Percentiles rank a stretch among this genome's conserved stretches.
Conservation (phyloP, 2,113 vertebrate genomes). For the Chionis minor region DNA sequence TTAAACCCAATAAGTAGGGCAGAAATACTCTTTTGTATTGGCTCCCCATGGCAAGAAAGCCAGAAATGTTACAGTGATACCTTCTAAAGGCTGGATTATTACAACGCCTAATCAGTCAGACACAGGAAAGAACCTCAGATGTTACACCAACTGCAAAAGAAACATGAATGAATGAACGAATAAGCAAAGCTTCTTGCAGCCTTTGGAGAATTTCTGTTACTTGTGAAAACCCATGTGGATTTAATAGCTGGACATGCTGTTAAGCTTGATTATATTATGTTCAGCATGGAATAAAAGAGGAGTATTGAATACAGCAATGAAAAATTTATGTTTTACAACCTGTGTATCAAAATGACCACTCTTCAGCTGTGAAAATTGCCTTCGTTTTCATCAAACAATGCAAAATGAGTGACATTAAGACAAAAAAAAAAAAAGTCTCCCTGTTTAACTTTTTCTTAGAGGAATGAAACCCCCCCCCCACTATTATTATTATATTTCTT, state of each 20-base stretch:
- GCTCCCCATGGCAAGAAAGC: background rate
- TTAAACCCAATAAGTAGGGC: background rate
- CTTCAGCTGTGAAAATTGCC: background rate
- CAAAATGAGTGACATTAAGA: background rate
- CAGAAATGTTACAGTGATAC: background rate
- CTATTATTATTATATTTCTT: background rate
- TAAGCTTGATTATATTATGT: background rate
- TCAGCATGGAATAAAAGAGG: background rate
- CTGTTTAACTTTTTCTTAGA: background rate
- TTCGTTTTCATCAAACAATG: background rate
- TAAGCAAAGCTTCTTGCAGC: background rate
- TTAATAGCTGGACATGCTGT: background rate
- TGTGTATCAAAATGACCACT: background rate
- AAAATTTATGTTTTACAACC: background rate
- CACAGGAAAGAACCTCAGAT: background rate
- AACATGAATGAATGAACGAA: background rate
- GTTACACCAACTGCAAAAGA: background rate
- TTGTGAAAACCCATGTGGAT: background rate
- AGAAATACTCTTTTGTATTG: background rate
- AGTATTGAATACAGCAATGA: background rate
- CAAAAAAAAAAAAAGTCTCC: background rate
- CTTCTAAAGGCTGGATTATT: background rate
- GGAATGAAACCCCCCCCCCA: accelerated
- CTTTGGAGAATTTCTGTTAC: background rate
- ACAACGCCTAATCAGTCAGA: background rate